Evolutionary conservation across 2,113 vertebrate genomes (phyloP), one percentile per base, ranked within the genome.

Genomic region (Pterocles gutturalis): DNA sequence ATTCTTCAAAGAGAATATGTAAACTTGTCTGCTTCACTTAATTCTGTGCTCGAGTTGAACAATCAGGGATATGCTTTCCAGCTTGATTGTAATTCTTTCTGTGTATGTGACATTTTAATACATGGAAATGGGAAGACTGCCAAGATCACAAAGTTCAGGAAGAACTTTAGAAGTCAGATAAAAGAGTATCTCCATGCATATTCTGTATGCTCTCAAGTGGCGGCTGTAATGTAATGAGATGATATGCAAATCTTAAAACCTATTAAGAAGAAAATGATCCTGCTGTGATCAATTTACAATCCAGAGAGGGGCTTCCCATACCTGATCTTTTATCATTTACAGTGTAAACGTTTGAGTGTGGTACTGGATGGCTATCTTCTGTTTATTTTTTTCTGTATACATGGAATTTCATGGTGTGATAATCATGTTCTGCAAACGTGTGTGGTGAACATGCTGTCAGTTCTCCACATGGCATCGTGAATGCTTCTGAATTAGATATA

Each of bases 151-250:
- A 89, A 93, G 93, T 95, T 83, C 84, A 91, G 81, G 69, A 57
- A 93, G 90, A 95, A 96, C 67, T 91, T 93, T 54, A 84, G 61
- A 94, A 93, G 91, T 88, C 86, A 90, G 85, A 96, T 92, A 95
- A 92, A 83, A 91, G 79, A 90, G 41, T 90, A 60, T 92, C 62
- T 75, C 48, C 80, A 0, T 93, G 92, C 62, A 54, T 73, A 70
- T 10, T 46, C 67, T 62, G 16, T 80, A 33, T 73, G 72, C 79
- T 86, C 92, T 88, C 88, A 86, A 85, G 82, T 83, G 72, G 64
- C 0, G 1, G 38, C 76, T 90, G 60, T 81, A 94, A 67, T 81
- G 60, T 82, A 87, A 87, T 13, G 2, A 92, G 70, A 81, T 75
- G 34, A 90, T 90, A 90, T 90, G 85, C 76, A 94, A 87, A 94